Base-by-base conservation (phyloP, 2,113 vertebrate genomes). In the Brachyhypopomus gauderio region DNA sequence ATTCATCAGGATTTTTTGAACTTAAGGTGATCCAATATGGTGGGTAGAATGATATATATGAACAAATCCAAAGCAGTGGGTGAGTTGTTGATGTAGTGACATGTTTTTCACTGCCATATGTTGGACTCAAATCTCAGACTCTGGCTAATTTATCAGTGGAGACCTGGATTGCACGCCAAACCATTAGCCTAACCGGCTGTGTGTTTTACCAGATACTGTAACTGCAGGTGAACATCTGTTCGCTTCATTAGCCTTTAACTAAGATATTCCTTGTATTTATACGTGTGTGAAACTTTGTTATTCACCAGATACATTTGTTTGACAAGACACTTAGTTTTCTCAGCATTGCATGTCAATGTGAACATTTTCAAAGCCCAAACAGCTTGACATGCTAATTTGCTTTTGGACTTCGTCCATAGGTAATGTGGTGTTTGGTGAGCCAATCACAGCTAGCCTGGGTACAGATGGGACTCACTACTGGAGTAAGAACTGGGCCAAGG, bases 401-500 rank as follows among this genome's bases (percentile, higher is more conserved):
- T 25, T 17, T 52, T 72, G 70, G 12, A 52, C 20, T 55, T 27
- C 30, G n/a, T 25, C 16, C 74, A 36, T 73, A 99, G 97, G 97
- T 85, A 97, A 97, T 0, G 97, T 98, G 82, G 97, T 99, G 82
- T 99, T 98, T 86, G 97, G 97, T 5, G 97, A 99, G 90, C 97
- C 97, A 66, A 97, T 98, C 91, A 95, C 96, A 0, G 97, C 97
- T 89, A 99, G 97, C 80, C 94, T 99, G 0, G 97, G 97, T 16
- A 98, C 95, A 0, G 97, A 99, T 0, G 97, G 97, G 72, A 98
- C 97, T 0, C 97, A 99, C 90, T 99, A 99, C 87, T 99, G 97
- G 97, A 99, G 97, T 94, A 99, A 98, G 93, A 99, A 99, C 85
- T 99, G 97, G 97, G 97, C 97, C 52, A 99, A 99, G 86, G 97